Evolutionary conservation across 2,888 invertebrate genomes (phyloP).

Genomic region (Temnothorax unifasciatus): DNA sequence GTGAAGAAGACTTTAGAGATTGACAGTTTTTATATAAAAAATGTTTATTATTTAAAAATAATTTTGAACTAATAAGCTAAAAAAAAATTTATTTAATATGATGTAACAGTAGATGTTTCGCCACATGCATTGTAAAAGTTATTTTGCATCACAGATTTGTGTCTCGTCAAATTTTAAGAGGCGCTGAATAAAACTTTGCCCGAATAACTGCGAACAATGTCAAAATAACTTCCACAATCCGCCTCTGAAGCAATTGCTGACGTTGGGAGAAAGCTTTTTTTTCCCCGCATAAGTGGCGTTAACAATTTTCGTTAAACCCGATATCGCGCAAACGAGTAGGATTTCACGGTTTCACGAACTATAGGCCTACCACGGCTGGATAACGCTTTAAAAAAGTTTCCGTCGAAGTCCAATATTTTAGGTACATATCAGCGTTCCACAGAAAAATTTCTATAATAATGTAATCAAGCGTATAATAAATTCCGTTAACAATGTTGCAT

Average conservation of each 20-base stretch:
- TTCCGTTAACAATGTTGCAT: slow-evolving; percentile 9
- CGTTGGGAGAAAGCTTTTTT: slow-evolving; percentile 14
- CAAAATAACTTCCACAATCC: slow-evolving; percentile 26
- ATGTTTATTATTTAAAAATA: slow-evolving; percentile 8
- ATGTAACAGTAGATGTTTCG: not conserved
- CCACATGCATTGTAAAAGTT: not conserved
- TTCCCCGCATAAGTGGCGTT: slow-evolving; percentile 37
- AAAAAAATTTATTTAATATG: not conserved
- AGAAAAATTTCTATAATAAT: slow-evolving; percentile 30
- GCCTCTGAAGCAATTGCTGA: not conserved
- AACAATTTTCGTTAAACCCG: slow-evolving; percentile 49
- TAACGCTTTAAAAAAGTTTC: slow-evolving; percentile 23
- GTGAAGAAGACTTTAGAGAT: not conserved
- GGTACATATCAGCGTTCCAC: not conserved
- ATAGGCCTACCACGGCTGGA: not conserved
- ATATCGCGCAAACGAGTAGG: slow-evolving; percentile 26
- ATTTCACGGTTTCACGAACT: slow-evolving; percentile 19
- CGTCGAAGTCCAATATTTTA: not conserved
- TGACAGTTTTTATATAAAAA: not conserved
- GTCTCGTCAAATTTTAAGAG: slow-evolving; percentile 15
- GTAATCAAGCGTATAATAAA: slow-evolving; percentile 22
- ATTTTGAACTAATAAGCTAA: not conserved
- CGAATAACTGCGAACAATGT: slow-evolving; percentile 27
- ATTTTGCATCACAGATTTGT: not conserved
- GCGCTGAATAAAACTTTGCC: slow-evolving; percentile 29